phyloP scores from a whole-genome alignment of 2,888 invertebrate genomes.

The Hyppa rectilinea region DNA sequence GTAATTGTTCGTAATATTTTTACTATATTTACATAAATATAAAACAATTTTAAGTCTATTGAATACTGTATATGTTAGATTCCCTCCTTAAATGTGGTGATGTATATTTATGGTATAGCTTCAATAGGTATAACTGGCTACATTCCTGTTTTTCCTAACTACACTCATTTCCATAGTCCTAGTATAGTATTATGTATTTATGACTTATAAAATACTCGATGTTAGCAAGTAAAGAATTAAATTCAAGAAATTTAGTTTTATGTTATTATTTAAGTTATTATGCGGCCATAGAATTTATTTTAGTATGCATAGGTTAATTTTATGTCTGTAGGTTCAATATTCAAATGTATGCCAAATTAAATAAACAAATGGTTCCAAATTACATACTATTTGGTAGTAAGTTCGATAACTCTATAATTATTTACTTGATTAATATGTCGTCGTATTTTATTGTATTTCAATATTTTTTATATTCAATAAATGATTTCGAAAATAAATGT shows the following conservation, averaged over 20 bases:
- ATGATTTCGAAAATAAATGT: slow-evolving; percentile 46
- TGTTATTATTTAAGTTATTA: slow-evolving; percentile 36
- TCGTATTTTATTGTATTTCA: slow-evolving; percentile 57
- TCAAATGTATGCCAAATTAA: slow-evolving; percentile 11
- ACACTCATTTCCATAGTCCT: slow-evolving; percentile 52
- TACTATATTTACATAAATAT: slow-evolving; percentile 42
- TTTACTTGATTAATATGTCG: slow-evolving; percentile 47
- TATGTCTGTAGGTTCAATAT: slow-evolving; percentile 9
- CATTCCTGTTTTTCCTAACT: slow-evolving; percentile 59
- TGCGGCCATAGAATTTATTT: slow-evolving; percentile 51
- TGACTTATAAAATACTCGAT: slow-evolving; percentile 37
- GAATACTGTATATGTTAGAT: slow-evolving; percentile 43
- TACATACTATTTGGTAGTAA: slow-evolving; percentile 18
- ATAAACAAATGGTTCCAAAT: slow-evolving; percentile 20
- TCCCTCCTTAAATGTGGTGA: slow-evolving; percentile 58
- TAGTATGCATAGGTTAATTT: slow-evolving; percentile 23
- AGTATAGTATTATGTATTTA: slow-evolving; percentile 36
- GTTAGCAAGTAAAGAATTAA: slow-evolving; percentile 41
- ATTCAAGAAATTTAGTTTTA: slow-evolving; percentile 43
- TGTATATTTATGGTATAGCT: slow-evolving; percentile 39
- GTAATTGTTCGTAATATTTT: slow-evolving; percentile 40
- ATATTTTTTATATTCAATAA: slow-evolving; percentile 66
- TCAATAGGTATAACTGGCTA: slow-evolving; percentile 54
- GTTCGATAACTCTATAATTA: slow-evolving; percentile 18
- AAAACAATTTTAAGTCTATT: slow-evolving; percentile 41